Evolutionary conservation across 1,140 invertebrate species (phyloP).

Genomic region (Drosophila persimilis): DNA sequence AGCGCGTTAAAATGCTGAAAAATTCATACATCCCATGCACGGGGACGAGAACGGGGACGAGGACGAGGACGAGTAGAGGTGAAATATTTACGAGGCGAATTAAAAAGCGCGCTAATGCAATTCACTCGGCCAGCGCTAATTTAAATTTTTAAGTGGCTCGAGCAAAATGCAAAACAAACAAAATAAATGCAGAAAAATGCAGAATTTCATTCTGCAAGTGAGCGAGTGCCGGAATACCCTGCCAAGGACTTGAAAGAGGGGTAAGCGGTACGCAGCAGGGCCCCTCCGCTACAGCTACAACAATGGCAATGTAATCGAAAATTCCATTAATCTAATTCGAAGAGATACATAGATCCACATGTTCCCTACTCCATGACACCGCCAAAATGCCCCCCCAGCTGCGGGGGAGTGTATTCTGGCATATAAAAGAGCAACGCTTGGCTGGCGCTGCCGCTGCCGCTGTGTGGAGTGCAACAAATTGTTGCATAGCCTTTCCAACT

Average conservation of each 20-base stretch:
- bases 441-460: not conserved
- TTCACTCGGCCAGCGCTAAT: conserved; percentile 59
- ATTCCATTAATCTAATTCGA: not conserved
- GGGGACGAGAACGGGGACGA: no score
- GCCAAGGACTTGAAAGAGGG: not conserved
- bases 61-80: conserved; percentile 2
- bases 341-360: no score
- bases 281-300: no score
- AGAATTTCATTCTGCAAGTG: not conserved
- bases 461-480: conserved; percentile 65
- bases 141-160: conserved; percentile 72
- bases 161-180: conserved; percentile 24
- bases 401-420: no score
- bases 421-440: conserved; percentile 61
- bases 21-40: conserved; percentile 34
- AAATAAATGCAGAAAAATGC: conserved; percentile 6
- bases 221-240: not conserved
- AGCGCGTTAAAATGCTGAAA: conserved; percentile 75
- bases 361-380: not conserved
- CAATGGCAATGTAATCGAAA: no score
- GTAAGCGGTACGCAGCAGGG: no score
- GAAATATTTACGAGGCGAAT: conserved; percentile 73
- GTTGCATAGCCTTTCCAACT: conserved; percentile 61
- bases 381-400: not conserved
- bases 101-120: conserved; percentile 70